Conservation (phyloP, 2,888 invertebrate genomes). For the Tyria jacobaeae region DNA sequence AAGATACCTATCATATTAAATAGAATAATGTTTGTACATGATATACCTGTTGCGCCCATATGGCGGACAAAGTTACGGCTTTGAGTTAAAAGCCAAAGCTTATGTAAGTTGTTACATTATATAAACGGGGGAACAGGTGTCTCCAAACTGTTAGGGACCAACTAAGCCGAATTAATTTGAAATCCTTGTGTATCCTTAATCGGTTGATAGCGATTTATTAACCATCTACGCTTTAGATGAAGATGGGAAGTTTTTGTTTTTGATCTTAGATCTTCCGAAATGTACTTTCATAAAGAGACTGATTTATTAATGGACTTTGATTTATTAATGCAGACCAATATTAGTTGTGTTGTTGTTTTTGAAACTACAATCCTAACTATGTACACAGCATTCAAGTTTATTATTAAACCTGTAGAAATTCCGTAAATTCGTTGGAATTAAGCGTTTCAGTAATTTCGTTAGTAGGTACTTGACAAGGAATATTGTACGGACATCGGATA, state of each 20-base stretch:
- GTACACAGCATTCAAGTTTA: neutral
- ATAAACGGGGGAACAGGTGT: conserved; percentile 58
- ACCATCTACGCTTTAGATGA: conserved; percentile 10
- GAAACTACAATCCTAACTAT: neutral
- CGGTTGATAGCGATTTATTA: conserved; percentile 40
- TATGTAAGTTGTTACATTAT: conserved; percentile 56
- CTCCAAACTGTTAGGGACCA: conserved; percentile 44
- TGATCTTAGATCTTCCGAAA: conserved; percentile 4
- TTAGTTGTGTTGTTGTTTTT: neutral
- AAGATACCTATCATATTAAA: conserved; percentile 36
- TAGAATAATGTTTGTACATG: conserved; percentile 45
- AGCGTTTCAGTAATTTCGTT: no score
- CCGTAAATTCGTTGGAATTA: no score
- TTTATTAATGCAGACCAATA: neutral
- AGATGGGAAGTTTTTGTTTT: neutral
- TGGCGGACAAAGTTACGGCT: conserved; percentile 50
- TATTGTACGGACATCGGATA: neutral
- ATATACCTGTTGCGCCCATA: conserved; percentile 55
- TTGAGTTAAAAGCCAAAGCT: conserved; percentile 60
- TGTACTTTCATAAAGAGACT: no score
- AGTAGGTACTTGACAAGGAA: neutral
- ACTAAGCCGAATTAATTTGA: conserved; percentile 54
- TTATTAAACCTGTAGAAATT: no score
- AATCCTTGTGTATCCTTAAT: conserved; percentile 36
- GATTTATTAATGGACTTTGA: neutral